Conservation (phyloP, 2,888 invertebrate genomes). For the Drosophila buzzatii region DNA sequence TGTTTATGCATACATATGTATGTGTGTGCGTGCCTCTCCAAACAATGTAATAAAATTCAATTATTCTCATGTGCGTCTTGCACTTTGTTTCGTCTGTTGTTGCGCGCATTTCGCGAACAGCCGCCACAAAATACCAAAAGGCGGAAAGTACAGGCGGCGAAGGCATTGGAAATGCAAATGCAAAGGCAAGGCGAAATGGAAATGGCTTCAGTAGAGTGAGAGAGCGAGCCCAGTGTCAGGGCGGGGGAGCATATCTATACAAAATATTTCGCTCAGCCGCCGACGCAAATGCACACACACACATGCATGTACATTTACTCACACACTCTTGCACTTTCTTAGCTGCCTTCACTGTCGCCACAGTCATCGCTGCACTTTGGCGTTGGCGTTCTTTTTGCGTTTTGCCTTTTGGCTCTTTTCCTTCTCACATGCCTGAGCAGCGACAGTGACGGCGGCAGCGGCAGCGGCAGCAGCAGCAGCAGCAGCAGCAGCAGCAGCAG, state of each 20-base stretch:
- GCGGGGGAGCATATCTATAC: constrained; percentile 37
- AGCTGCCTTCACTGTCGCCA: constrained; percentile 42
- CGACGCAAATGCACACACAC: constrained; percentile 56
- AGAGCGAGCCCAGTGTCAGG: not conserved
- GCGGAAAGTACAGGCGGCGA: constrained; percentile 74
- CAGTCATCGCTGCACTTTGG: constrained; percentile 69
- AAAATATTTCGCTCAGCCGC: constrained; percentile 62
- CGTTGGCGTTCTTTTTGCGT: constrained; percentile 77
- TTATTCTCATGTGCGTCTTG: constrained; percentile 84
- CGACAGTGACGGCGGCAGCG: not conserved
- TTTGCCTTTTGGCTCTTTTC: constrained; percentile 67
- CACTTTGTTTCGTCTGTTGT: constrained; percentile 83
- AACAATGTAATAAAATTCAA: constrained; percentile 86
- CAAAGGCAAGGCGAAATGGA: constrained; percentile 26
- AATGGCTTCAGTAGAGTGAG: constrained; percentile 6
- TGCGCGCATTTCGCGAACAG: constrained; percentile 79
- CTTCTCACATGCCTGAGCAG: constrained; percentile 40
- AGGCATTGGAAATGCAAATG: constrained; percentile 51
- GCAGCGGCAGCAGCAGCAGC: constrained; percentile 23
- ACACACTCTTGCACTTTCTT: constrained; percentile 66
- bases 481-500: constrained; percentile 20
- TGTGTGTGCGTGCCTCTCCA: constrained; percentile 69
- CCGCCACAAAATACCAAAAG: constrained; percentile 73
- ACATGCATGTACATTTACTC: constrained; percentile 11
- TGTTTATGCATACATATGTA: not conserved